Percentiles rank a stretch among this genome's conserved stretches.
Evolutionary conservation across 1,140 invertebrate genomes (phyloP).

Genomic region (Nasonia longicornis): DNA sequence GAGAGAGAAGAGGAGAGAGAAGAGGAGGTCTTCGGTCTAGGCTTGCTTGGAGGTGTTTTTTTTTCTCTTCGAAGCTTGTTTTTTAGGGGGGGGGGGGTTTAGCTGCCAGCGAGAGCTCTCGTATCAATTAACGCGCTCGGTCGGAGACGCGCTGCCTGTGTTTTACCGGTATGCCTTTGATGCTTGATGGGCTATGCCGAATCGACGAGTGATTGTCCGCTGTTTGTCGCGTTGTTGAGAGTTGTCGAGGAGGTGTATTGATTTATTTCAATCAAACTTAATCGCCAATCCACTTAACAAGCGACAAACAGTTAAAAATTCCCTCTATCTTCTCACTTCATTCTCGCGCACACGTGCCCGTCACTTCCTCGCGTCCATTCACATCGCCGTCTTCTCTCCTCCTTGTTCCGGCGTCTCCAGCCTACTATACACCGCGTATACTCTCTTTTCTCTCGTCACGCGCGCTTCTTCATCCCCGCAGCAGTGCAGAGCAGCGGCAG

Average conservation of each 20-base stretch:
- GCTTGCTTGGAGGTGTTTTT: not conserved
- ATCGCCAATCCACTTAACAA: too few relatives aligned
- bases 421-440: not conserved
- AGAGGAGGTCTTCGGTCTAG: not conserved
- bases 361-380: not conserved
- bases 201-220: not conserved
- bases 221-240: not conserved
- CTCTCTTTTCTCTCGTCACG: conserved; percentile 17
- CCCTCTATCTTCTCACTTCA: too few relatives aligned
- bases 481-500: not conserved
- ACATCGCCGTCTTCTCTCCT: not conserved
- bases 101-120: not conserved
- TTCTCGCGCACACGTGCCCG: conserved; percentile 44
- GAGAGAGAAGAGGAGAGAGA: not conserved
- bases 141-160: not conserved
- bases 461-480: conserved; percentile 17
- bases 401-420: not conserved
- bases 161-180: conserved; percentile 10
- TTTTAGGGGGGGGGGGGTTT: not conserved
- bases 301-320: not conserved
- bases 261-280: too few relatives aligned
- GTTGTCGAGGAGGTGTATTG: too few relatives aligned
- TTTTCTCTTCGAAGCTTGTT: not conserved
- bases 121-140: conserved; percentile 28
- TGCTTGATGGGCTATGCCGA: not conserved